Evolutionary conservation across 2,797 vertebrate species (phyloP).

Genomic region (Acanthis flammea): DNA sequence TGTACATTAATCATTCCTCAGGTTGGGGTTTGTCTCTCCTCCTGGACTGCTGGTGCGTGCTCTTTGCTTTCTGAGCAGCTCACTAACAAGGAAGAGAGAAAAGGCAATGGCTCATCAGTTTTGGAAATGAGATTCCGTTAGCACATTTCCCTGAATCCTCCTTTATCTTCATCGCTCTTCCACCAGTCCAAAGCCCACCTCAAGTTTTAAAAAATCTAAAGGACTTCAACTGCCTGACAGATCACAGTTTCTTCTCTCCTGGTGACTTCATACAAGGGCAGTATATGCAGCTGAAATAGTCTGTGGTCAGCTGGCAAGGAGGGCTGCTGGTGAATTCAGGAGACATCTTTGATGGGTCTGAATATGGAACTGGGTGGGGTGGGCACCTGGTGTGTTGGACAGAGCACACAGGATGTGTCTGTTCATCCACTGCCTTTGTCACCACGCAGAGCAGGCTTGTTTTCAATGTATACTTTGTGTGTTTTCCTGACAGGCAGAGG

Average conservation of each 20-base stretch:
- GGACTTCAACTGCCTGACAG: background rate
- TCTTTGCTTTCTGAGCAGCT: background rate
- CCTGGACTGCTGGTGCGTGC: background rate
- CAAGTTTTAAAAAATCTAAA: background rate
- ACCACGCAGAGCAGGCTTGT: background rate
- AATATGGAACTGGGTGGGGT: background rate
- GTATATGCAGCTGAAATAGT: background rate
- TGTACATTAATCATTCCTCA: background rate
- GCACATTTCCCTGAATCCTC: background rate
- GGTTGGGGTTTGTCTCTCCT: background rate
- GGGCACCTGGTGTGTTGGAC: background rate
- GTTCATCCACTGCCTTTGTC: background rate
- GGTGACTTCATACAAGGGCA: background rate
- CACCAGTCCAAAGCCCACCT: background rate
- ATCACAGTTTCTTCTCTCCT: background rate
- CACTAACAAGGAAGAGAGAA: background rate
- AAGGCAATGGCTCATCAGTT: background rate
- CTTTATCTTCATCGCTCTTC: background rate
- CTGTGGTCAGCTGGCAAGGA: background rate
- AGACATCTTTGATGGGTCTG: background rate
- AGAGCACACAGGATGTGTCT: rapidly evolving
- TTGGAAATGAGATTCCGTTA: background rate
- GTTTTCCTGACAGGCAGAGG: background rate
- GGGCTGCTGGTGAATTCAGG: background rate
- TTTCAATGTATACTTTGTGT: background rate